phyloP scores from a whole-genome alignment of 2,113 vertebrate genomes.

The Sapajus apella region DNA sequence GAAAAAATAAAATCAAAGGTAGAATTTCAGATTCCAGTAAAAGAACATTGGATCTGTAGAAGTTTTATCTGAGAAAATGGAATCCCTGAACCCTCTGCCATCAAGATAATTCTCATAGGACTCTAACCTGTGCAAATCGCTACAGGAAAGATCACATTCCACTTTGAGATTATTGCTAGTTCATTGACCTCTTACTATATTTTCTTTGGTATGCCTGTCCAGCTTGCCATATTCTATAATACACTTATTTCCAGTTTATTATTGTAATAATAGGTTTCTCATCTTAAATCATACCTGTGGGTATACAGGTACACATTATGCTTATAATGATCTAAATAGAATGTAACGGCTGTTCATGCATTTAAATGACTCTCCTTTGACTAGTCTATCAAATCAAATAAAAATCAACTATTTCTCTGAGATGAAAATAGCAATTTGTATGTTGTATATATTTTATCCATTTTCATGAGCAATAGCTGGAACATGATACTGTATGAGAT shows the following conservation, averaged over 20 bases:
- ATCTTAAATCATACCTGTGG: background rate
- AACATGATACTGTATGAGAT: background rate
- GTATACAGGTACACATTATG: background rate
- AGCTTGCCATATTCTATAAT: background rate
- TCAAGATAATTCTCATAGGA: background rate
- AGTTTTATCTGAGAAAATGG: background rate
- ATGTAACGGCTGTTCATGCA: background rate
- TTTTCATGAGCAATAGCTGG: background rate
- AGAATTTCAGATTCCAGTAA: background rate
- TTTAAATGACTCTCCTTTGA: background rate
- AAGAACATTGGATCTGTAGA: background rate
- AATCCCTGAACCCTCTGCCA: background rate
- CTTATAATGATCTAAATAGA: background rate
- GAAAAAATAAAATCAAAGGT: background rate
- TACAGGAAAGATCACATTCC: background rate
- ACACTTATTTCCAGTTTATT: background rate
- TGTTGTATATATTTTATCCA: background rate
- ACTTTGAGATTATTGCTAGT: background rate
- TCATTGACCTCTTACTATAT: background rate
- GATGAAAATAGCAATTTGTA: background rate
- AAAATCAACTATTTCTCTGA: background rate
- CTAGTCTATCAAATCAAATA: background rate
- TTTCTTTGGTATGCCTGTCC: background rate
- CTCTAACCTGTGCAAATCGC: background rate
- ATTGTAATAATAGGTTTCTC: background rate